phyloP scores from a whole-genome alignment of 2,888 invertebrate species.

The Dynastes grantii region DNA sequence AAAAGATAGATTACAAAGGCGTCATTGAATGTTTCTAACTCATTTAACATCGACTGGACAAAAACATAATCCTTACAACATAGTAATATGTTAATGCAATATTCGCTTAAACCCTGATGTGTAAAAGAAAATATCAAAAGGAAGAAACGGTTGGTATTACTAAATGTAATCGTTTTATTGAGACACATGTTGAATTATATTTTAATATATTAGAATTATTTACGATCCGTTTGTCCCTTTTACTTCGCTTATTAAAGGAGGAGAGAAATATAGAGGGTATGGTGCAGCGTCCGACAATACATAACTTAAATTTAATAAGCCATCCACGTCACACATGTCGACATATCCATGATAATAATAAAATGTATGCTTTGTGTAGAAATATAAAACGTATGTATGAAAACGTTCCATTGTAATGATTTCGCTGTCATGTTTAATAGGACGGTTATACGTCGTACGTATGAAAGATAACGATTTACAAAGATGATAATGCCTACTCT shows the following conservation, averaged over 20 bases:
- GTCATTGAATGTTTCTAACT: too few species aligned
- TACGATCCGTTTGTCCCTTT: background rate
- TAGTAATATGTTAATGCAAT: too few species aligned
- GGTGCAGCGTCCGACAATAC: background rate
- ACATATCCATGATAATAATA: conserved; percentile 10
- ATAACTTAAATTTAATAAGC: conserved; percentile 17
- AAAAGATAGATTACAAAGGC: too few species aligned
- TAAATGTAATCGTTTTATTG: background rate
- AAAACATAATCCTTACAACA: too few species aligned
- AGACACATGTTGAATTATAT: conserved; percentile 6
- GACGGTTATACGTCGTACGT: background rate
- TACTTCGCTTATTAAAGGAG: background rate
- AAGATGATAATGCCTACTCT: background rate
- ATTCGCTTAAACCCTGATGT: too few species aligned
- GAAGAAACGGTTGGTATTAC: background rate
- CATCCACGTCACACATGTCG: background rate
- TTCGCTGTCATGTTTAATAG: conserved; percentile 7
- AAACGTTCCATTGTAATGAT: background rate
- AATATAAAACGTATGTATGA: background rate
- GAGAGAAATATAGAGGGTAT: background rate
- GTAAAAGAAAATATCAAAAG: background rate
- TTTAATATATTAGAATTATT: conserved; percentile 22
- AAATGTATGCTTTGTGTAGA: background rate
- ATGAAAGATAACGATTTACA: background rate
- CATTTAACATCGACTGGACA: too few species aligned